Conservation (phyloP, 2,797 vertebrate species). For the Oreochromis mossambicus region DNA sequence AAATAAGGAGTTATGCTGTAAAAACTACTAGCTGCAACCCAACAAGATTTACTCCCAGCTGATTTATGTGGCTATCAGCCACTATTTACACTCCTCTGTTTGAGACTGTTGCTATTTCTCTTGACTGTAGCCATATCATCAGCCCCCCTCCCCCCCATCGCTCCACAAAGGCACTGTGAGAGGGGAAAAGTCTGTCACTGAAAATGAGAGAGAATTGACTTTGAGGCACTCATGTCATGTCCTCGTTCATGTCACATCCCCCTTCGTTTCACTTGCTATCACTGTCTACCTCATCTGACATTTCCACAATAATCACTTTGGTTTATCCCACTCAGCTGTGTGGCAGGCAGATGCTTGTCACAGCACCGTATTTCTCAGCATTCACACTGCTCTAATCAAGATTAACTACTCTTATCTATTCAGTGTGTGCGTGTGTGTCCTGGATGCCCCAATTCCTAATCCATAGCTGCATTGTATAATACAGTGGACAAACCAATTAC, state of each 20-base stretch:
- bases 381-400: constrained; percentile 71
- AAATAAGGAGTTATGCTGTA: neutral
- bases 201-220: constrained; percentile 39
- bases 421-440: constrained; percentile 12
- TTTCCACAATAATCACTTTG: constrained; percentile 78
- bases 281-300: constrained; percentile 64
- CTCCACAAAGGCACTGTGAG: constrained; percentile 40
- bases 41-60: neutral
- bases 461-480: constrained; percentile 65
- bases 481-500: constrained; percentile 59
- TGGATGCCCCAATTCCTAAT: constrained; percentile 66
- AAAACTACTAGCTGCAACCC: neutral
- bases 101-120: neutral
- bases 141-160: constrained; percentile 2
- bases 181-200: constrained; percentile 53
- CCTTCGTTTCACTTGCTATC: constrained; percentile 49
- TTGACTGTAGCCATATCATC: constrained; percentile 17
- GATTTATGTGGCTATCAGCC: neutral
- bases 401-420: constrained; percentile 68
- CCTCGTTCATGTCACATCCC: constrained; percentile 42
- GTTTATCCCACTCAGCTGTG: constrained; percentile 74
- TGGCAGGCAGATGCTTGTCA: constrained; percentile 75
- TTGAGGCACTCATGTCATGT: constrained; percentile 66
- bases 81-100: neutral
- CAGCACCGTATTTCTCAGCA: constrained; percentile 67